Conservation (phyloP, 2,113 vertebrate genomes). For the Chelonoidis abingdonii region DNA sequence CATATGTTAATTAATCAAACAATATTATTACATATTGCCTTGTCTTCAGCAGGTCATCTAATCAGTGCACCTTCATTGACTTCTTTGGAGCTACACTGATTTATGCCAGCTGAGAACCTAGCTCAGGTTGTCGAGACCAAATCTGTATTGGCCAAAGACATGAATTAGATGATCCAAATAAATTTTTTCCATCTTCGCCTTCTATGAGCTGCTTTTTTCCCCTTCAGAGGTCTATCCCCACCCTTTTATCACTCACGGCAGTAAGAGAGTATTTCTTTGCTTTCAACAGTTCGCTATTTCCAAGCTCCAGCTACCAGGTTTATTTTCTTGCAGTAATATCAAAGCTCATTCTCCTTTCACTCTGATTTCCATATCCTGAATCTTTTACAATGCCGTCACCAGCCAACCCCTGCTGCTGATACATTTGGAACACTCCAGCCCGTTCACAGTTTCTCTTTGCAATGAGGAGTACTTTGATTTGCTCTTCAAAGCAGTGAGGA, state of each 20-base stretch:
- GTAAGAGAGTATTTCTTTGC: neutral
- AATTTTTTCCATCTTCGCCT: neutral
- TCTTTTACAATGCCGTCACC: constrained; percentile 9
- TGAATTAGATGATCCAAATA: fast-evolving
- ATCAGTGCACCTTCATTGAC: fast-evolving
- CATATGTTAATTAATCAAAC: fast-evolving
- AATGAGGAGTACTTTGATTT: neutral
- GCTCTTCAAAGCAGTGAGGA: neutral
- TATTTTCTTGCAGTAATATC: constrained; percentile 5
- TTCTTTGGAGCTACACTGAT: neutral
- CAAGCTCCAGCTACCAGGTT: neutral
- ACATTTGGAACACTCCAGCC: neutral
- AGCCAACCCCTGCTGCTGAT: neutral
- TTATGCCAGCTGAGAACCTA: neutral
- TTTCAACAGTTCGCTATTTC: neutral
- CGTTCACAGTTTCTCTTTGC: neutral
- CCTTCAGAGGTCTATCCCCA: constrained; percentile 3
- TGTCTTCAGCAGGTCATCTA: fast-evolving
- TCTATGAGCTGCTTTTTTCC: neutral
- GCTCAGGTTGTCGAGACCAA: fast-evolving
- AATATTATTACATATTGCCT: neutral
- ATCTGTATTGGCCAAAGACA: neutral
- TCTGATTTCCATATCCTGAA: constrained; percentile 26
- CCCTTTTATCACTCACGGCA: constrained; percentile 54
- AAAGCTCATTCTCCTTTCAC: neutral